phyloP scores from a whole-genome alignment of 2,888 invertebrate genomes.

The Toxonevra muliebris region DNA sequence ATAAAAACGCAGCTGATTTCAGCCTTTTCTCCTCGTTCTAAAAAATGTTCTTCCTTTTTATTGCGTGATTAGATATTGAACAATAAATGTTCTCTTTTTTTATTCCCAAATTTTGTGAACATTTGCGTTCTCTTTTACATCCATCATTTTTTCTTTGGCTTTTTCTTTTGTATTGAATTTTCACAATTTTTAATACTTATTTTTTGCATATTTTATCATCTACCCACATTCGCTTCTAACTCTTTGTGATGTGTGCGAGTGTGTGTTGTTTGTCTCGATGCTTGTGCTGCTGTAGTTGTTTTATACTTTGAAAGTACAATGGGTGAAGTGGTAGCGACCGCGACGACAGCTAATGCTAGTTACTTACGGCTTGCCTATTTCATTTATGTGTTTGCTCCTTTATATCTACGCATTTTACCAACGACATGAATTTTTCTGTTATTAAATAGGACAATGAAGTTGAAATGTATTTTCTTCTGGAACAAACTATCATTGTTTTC shows the following conservation, averaged over 20 bases:
- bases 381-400: too few species aligned
- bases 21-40: conserved; percentile 1
- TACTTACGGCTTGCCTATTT: too few species aligned
- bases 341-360: too few species aligned
- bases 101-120: neutral
- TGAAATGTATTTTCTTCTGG: neutral
- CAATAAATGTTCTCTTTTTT: neutral
- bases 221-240: neutral
- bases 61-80: conserved; percentile 14
- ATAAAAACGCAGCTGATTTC: conserved; percentile 38
- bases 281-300: too few species aligned
- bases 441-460: neutral
- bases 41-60: neutral
- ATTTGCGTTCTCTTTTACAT: neutral
- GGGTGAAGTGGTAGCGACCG: too few species aligned
- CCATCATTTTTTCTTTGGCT: conserved; percentile 15
- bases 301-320: too few species aligned
- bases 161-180: neutral
- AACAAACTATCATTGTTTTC: neutral
- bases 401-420: too few species aligned
- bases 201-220: conserved; percentile 27
- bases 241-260: too few species aligned
- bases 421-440: neutral
- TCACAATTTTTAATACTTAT: conserved; percentile 15
- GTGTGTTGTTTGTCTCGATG: too few species aligned